phyloP scores from a whole-genome alignment of 2,113 vertebrate species.

The Spermophilus dauricus region DNA sequence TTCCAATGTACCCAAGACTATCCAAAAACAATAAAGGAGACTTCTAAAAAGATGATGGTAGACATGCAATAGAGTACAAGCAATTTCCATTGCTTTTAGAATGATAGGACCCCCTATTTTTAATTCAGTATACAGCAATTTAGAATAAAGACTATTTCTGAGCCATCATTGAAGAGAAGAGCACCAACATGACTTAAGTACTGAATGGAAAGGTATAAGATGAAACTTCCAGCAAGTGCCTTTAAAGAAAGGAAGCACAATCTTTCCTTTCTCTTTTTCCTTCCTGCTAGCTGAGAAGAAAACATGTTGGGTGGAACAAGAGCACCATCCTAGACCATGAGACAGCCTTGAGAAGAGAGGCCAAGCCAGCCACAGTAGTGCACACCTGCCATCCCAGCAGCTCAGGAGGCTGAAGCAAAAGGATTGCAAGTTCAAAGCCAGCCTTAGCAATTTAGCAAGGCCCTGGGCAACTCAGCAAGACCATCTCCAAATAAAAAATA shows the following conservation, averaged over 20 bases:
- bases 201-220: neutral
- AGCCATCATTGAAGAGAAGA: neutral
- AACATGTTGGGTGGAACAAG: neutral
- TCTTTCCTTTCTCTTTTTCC: neutral
- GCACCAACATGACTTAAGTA: neutral
- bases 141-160: neutral
- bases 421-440: too few species aligned
- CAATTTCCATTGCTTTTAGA: neutral
- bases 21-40: neutral
- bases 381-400: too few species aligned
- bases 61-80: neutral
- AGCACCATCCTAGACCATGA: neutral
- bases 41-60: neutral
- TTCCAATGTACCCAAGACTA: constrained; percentile 21
- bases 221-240: neutral
- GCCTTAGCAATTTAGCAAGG: too few species aligned
- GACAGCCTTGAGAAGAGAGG: neutral
- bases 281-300: neutral
- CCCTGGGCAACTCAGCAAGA: too few species aligned
- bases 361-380: neutral
- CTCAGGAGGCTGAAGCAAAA: too few species aligned
- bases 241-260: neutral
- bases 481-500: too few species aligned
- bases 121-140: neutral
- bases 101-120: neutral